phyloP scores from a whole-genome alignment of 2,888 invertebrate species.

The Apodemia zela region DNA sequence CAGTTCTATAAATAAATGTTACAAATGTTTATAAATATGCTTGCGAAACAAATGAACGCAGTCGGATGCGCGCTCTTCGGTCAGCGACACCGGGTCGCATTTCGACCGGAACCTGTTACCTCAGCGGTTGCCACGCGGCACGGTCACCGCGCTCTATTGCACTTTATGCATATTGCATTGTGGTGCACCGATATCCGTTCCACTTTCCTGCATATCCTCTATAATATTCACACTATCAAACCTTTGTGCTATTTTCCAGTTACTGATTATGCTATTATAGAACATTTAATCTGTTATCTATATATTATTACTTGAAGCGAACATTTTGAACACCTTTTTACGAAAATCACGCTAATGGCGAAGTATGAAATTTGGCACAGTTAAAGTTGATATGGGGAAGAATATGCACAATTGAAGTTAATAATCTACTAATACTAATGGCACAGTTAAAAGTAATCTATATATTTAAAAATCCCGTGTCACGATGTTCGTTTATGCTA shows the following conservation, averaged over 20 bases:
- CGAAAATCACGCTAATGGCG: no score
- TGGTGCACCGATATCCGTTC: slow-evolving; percentile 65
- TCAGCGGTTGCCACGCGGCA: slow-evolving; percentile 29
- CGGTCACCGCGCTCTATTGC: slow-evolving; percentile 58
- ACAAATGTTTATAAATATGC: neutral
- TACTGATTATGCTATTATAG: slow-evolving; percentile 6
- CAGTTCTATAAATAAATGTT: no score
- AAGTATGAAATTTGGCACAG: no score
- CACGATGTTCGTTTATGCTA: no score
- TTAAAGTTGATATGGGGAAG: no score
- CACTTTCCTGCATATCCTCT: slow-evolving; percentile 52
- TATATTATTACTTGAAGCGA: no score
- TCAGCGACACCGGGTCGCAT: slow-evolving; percentile 36
- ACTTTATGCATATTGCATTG: slow-evolving; percentile 46
- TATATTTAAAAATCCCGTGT: no score
- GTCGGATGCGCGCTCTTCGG: neutral
- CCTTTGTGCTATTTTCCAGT: slow-evolving; percentile 17
- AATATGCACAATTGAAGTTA: no score
- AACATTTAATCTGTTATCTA: neutral
- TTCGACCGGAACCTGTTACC: slow-evolving; percentile 53
- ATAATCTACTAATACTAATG: no score
- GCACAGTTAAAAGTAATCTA: no score
- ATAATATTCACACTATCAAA: slow-evolving; percentile 16
- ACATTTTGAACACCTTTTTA: no score
- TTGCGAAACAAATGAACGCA: neutral